Conservation (phyloP, 2,888 invertebrate genomes). For the Tetragnatha montana region DNA sequence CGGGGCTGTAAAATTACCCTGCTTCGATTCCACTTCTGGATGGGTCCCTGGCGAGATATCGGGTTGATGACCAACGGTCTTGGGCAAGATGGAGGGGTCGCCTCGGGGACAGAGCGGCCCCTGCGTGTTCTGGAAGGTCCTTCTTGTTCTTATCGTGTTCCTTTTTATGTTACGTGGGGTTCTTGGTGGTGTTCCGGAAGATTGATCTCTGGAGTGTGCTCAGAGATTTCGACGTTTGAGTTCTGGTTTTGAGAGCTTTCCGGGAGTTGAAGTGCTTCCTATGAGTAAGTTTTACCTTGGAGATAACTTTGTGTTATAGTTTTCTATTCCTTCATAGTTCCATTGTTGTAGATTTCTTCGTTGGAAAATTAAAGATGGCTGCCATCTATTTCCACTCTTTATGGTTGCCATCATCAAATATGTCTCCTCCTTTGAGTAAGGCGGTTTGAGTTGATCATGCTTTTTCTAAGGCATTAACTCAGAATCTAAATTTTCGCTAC, state of each 20-base stretch:
- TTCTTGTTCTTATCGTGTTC: not conserved
- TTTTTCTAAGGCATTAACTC: no score
- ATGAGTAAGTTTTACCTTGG: no score
- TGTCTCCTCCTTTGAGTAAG: no score
- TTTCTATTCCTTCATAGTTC: no score
- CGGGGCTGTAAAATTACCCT: slow-evolving; percentile 50
- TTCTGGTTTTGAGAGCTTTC: not conserved
- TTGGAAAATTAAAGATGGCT: no score
- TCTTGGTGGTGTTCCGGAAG: not conserved
- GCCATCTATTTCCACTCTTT: no score
- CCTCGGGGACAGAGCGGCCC: not conserved
- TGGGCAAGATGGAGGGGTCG: not conserved
- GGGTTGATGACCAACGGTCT: slow-evolving; percentile 30
- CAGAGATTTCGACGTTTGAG: not conserved
- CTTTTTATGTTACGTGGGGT: not conserved
- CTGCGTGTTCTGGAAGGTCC: not conserved
- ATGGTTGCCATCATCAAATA: no score
- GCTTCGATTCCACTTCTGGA: slow-evolving; percentile 30
- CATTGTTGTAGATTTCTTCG: no score
- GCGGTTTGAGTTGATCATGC: no score
- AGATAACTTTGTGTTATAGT: no score
- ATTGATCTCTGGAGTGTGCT: not conserved
- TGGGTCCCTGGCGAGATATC: not conserved
- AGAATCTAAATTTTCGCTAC: no score
- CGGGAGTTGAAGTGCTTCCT: not conserved